Percentiles rank a stretch among this genome's conserved stretches.
Evolutionary conservation across 1,140 invertebrate species (phyloP).

Genomic region (Rhopalosiphum maidis): DNA sequence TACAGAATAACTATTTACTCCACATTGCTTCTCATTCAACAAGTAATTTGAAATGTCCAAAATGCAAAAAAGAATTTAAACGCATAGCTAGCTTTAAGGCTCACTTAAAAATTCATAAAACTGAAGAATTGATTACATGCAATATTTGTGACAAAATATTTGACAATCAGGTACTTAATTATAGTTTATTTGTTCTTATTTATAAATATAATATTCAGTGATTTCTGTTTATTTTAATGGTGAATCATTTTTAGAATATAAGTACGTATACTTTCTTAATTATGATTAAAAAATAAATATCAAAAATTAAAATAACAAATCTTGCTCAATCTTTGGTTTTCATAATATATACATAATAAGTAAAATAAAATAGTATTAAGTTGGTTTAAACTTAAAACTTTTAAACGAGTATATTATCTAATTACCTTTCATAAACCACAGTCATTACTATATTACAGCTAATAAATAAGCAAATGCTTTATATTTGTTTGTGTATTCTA

Average conservation of each 20-base stretch:
- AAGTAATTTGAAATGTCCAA: conserved; percentile 67
- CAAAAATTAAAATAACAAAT: neutral
- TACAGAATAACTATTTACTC: conserved; percentile 45
- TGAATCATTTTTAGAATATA: neutral
- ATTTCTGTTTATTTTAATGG: neutral
- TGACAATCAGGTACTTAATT: conserved; percentile 67
- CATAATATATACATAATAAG: neutral
- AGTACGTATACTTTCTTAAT: neutral
- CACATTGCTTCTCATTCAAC: conserved; percentile 23
- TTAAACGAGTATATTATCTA: neutral
- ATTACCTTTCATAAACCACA: neutral
- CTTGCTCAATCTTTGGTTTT: neutral
- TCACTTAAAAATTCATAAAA: conserved; percentile 74
- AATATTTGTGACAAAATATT: conserved; percentile 75
- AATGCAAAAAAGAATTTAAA: conserved; percentile 71
- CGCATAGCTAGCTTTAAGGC: conserved; percentile 74
- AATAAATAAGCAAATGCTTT: neutral
- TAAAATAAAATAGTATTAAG: neutral
- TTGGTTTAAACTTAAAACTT: neutral
- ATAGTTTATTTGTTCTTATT: neutral
- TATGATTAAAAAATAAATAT: neutral
- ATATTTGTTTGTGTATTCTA: neutral
- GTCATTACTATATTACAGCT: neutral
- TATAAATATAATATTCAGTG: neutral
- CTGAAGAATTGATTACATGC: conserved; percentile 74